phyloP scores from a whole-genome alignment of 2,888 invertebrate species.

The Nesidiocoris tenuis region DNA sequence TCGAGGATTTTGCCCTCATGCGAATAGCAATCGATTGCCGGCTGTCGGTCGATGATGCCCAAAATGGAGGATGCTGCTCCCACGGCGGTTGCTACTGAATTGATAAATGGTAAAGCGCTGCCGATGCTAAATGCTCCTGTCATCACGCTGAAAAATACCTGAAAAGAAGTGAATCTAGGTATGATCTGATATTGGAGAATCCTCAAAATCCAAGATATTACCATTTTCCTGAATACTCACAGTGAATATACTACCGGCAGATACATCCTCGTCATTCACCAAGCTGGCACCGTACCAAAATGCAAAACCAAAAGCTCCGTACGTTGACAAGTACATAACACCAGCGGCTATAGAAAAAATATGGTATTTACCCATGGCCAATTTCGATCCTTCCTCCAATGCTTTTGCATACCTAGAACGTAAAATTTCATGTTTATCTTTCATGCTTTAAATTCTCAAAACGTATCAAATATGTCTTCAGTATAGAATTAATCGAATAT shows the following conservation, averaged over 20 bases:
- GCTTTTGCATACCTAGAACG: slow-evolving; percentile 51
- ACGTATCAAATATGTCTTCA: too few species aligned
- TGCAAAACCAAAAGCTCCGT: slow-evolving; percentile 57
- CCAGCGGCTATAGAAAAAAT: slow-evolving; percentile 51
- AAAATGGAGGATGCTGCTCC: slow-evolving; percentile 78
- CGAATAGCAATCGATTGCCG: slow-evolving; percentile 70
- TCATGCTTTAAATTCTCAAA: too few species aligned
- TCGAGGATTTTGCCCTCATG: slow-evolving; percentile 62
- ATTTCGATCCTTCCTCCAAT: slow-evolving; percentile 50
- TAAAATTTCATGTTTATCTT: background rate
- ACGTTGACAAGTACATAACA: slow-evolving; percentile 54
- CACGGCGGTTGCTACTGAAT: slow-evolving; percentile 73
- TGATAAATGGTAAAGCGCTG: slow-evolving; percentile 76
- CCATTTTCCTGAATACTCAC: slow-evolving; percentile 50
- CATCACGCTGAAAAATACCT: slow-evolving; percentile 79
- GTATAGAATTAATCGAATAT: too few species aligned
- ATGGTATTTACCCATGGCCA: slow-evolving; percentile 53
- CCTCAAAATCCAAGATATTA: too few species aligned
- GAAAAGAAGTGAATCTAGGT: slow-evolving; percentile 48
- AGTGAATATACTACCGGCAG: slow-evolving; percentile 53
- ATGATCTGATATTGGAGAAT: too few species aligned
- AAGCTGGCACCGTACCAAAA: slow-evolving; percentile 59
- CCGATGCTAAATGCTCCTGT: slow-evolving; percentile 75
- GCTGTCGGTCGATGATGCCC: slow-evolving; percentile 70
- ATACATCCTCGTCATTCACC: slow-evolving; percentile 52